A percentile compares a stretch with the other conserved stretches of the same genome.
Evolutionary conservation across 2,797 vertebrate species (phyloP).

Genomic region (Sardinella longiceps): DNA sequence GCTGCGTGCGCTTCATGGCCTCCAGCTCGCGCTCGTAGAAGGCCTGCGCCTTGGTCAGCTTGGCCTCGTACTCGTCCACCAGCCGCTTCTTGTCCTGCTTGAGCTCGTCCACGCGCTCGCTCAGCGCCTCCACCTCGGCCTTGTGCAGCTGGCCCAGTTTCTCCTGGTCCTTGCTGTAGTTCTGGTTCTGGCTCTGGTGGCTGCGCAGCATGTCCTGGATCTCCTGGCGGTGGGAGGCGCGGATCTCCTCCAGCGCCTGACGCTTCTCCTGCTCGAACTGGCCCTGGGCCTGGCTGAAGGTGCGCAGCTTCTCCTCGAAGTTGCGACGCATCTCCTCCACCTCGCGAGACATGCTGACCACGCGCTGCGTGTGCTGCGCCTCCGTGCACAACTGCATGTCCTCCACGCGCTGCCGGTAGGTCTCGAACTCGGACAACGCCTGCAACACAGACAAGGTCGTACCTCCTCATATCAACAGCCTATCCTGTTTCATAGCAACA

Average conservation of each 20-base stretch:
- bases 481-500: too few species aligned
- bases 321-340: slow-evolving; percentile 96
- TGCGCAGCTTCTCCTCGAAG: slow-evolving; percentile 91
- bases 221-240: slow-evolving; percentile 85
- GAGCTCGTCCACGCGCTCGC: slow-evolving; percentile 86
- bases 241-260: slow-evolving; percentile 86
- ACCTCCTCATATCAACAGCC: background rate
- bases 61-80: slow-evolving; percentile 94
- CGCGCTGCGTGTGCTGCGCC: slow-evolving; percentile 93
- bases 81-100: slow-evolving; percentile 89
- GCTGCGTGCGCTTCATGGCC: slow-evolving; percentile 94
- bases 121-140: slow-evolving; percentile 85
- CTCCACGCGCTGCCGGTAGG: slow-evolving; percentile 93
- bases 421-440: slow-evolving; percentile 93
- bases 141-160: slow-evolving; percentile 87
- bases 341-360: slow-evolving; percentile 95
- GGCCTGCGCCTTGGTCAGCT: slow-evolving; percentile 92
- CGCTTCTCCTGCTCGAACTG: slow-evolving; percentile 95
- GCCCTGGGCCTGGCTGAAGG: slow-evolving; percentile 86
- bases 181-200: slow-evolving; percentile 89
- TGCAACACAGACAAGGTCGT: slow-evolving; percentile 54
- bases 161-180: slow-evolving; percentile 91
- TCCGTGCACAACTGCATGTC: slow-evolving; percentile 96
- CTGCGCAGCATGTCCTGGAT: slow-evolving; percentile 90
- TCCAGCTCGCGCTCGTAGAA: slow-evolving; percentile 97